Conservation (phyloP, 2,797 vertebrate genomes). For the Melanotaenia trifasciata region DNA sequence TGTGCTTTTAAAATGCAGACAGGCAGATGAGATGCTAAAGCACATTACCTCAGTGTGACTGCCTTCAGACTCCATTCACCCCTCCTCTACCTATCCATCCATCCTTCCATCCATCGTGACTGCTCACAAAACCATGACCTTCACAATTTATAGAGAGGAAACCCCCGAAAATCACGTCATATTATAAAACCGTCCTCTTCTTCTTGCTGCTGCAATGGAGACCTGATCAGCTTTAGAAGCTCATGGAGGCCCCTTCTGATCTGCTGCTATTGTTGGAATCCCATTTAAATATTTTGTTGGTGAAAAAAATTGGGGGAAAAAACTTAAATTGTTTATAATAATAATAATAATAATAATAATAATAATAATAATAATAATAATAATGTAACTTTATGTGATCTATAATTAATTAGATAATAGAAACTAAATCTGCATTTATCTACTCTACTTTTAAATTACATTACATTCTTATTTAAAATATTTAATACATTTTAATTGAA, state of each 20-base stretch:
- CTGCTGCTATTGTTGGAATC: slow-evolving; percentile 1
- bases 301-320: background rate
- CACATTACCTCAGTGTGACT: slow-evolving; percentile 47
- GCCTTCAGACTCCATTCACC: slow-evolving; percentile 43
- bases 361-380: no score
- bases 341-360: background rate
- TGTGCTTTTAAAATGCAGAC: slow-evolving; percentile 48
- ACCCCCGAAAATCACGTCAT: slow-evolving; percentile 77
- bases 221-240: slow-evolving; percentile 16
- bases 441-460: no score
- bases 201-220: slow-evolving; percentile 3
- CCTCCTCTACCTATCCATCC: slow-evolving; percentile 14
- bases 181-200: slow-evolving; percentile 44
- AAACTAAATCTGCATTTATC: no score
- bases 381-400: no score
- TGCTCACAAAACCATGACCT: slow-evolving; percentile 71
- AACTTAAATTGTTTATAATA: background rate
- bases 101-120: slow-evolving; percentile 7
- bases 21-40: slow-evolving; percentile 56
- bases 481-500: no score
- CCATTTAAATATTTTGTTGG: background rate
- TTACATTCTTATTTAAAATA: no score
- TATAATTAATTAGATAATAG: no score
- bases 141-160: slow-evolving; percentile 77
- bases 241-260: slow-evolving; percentile 8